Percentiles rank a stretch among this genome's conserved stretches.
phyloP scores from a whole-genome alignment of 2,797 vertebrate genomes.

The Trichosurus vulpecula region DNA sequence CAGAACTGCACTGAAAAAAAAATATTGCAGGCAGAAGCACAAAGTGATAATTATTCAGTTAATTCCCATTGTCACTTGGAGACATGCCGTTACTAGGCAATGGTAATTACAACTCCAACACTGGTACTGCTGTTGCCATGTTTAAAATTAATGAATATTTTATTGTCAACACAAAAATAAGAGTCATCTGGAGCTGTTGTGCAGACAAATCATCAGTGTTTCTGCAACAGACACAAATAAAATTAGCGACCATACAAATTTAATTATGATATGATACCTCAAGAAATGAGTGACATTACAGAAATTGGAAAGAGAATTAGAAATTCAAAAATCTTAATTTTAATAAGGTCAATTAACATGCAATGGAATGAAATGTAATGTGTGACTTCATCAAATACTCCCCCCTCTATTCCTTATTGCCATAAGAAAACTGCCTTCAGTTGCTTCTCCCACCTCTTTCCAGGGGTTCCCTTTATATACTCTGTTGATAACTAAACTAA shows the following conservation, averaged over 20 bases:
- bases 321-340: slow-evolving; percentile 72
- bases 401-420: slow-evolving; percentile 55
- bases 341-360: slow-evolving; percentile 73
- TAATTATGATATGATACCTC: slow-evolving; percentile 63
- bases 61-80: slow-evolving; percentile 77
- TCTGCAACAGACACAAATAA: slow-evolving; percentile 65
- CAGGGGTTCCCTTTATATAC: slow-evolving; percentile 40
- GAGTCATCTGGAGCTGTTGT: slow-evolving; percentile 61
- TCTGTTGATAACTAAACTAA: slow-evolving; percentile 31
- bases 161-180: slow-evolving; percentile 65
- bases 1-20: slow-evolving; percentile 51
- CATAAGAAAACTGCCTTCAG: slow-evolving; percentile 31
- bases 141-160: slow-evolving; percentile 75
- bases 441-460: slow-evolving; percentile 12
- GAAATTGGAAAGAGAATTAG: slow-evolving; percentile 68
- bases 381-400: slow-evolving; percentile 57
- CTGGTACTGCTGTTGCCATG: slow-evolving; percentile 54
- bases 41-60: slow-evolving; percentile 75
- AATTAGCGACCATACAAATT: slow-evolving; percentile 68
- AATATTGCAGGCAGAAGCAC: slow-evolving; percentile 44
- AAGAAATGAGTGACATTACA: slow-evolving; percentile 70
- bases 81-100: slow-evolving; percentile 61
- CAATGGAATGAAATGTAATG: slow-evolving; percentile 57
- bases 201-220: slow-evolving; percentile 61
- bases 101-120: slow-evolving; percentile 68